Base-by-base conservation (phyloP, 2,888 invertebrate genomes). In the Brenthis ino region DNA sequence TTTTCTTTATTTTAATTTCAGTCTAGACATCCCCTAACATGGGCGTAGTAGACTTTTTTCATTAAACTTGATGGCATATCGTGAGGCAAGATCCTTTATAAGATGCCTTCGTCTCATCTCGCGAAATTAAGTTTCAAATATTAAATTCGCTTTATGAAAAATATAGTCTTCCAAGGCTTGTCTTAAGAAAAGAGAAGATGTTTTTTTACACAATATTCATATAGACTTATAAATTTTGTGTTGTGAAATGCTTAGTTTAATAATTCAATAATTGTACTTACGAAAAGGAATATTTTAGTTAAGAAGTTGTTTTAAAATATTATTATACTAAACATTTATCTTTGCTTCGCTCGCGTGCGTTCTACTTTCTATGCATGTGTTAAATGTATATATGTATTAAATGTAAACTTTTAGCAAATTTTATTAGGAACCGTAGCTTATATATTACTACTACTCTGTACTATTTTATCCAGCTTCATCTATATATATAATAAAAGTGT, bases 111-210 rank as follows among this genome's bases (percentile, higher is more conserved):
- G 79, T 80, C 84, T 87, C 84, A 86, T 88, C 87, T 82, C 79
- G 74, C 80, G 83, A 88, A 89, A 90, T 89, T 88, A 88, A 89
- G 80, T 89, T 90, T 89, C 84, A 85, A 88, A 88, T 89, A 89
- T 89, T 87, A 88, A 89, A 88, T 87, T 85, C 82, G 77, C 81
- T 82, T 88, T 85, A 86, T 85, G 84, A 84, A 81, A 85, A 85
- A 85, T 82, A 84, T 79, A 84, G 81, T 76, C 77, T 76, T 65
- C 54, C 56, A 50, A 60, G 5, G 50, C 48, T 28, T 12, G 12
- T 60, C 50, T 28, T 12, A 48, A 60, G 60, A 50, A n/a, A 50
- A 16, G 28, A n/a, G 48, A 5, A 48, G 47, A 28, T 60, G 24
- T 60, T n/a, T 28, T 60, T 48, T 60, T 60, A 33, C 24, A 6